A percentile compares a stretch with the other conserved stretches of the same genome.
Conservation (phyloP, 2,888 invertebrate genomes). For the Rhopalosiphum nymphaeae region DNA sequence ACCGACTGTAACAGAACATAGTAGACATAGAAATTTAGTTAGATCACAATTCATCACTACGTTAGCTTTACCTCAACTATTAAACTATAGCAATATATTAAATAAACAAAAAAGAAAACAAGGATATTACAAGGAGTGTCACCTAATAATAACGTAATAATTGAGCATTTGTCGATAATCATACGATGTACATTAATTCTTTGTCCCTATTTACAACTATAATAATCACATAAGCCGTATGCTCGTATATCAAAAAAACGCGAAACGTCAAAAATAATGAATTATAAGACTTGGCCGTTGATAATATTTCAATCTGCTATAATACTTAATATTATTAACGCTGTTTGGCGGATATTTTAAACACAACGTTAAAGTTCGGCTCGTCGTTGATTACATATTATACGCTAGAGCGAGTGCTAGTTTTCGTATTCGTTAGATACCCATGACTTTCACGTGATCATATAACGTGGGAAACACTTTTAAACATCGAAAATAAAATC, state of each 20-base stretch:
- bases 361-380: not conserved
- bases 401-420: not conserved
- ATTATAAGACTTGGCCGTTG: not conserved
- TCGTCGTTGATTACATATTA: not conserved
- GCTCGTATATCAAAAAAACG: not conserved
- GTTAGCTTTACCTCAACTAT: no score
- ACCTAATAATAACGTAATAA: no score
- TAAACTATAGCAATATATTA: no score
- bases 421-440: not conserved
- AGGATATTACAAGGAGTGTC: no score
- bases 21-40: no score
- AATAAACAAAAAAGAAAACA: no score
- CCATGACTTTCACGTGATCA: not conserved
- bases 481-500: not conserved
- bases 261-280: not conserved
- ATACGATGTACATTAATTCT: not conserved
- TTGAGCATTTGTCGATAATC: not conserved
- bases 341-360: not conserved
- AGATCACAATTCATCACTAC: no score
- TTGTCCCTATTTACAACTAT: not conserved
- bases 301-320: not conserved
- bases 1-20: no score
- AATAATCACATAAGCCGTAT: not conserved
- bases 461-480: not conserved
- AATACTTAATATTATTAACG: not conserved